Percentiles rank a stretch among this genome's conserved stretches.
phyloP scores from a whole-genome alignment of 2,113 vertebrate species.

The Meriones unguiculatus region DNA sequence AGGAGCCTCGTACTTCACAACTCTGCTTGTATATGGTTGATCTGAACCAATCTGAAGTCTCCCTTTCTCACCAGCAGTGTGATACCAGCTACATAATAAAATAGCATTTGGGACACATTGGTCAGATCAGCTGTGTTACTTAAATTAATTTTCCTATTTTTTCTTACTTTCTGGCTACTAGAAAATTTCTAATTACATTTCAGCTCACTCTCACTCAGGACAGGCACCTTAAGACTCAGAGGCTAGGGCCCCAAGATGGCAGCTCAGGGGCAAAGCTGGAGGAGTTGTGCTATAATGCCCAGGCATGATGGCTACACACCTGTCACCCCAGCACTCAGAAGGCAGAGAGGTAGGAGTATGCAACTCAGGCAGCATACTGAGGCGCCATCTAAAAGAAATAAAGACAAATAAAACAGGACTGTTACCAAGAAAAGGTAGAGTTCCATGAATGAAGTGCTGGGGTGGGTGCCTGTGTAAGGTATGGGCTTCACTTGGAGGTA shows the following conservation, averaged over 20 bases:
- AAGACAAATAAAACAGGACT: not conserved
- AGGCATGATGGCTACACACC: not conserved
- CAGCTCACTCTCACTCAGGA: not conserved
- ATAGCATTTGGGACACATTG: not conserved
- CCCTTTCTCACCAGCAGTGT: not conserved
- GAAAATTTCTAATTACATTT: not conserved
- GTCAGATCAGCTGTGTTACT: not conserved
- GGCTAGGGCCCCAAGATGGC: not conserved
- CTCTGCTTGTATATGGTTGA: not conserved
- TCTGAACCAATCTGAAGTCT: not conserved
- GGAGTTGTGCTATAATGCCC: not conserved
- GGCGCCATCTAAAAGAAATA: not conserved
- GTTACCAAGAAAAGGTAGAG: not conserved
- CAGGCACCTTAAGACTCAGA: not conserved
- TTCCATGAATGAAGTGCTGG: not conserved
- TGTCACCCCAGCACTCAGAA: not conserved
- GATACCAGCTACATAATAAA: not conserved
- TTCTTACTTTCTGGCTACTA: conserved; percentile 14
- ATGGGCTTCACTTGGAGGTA: not conserved
- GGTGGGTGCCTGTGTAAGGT: not conserved
- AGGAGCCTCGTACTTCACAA: not conserved
- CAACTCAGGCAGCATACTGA: too few species aligned
- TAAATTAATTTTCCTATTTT: conserved; percentile 23
- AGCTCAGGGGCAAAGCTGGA: not conserved
- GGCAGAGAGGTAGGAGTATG: not conserved